phyloP scores from a whole-genome alignment of 2,888 invertebrate genomes.

The Rhamphomyia laevipes region DNA sequence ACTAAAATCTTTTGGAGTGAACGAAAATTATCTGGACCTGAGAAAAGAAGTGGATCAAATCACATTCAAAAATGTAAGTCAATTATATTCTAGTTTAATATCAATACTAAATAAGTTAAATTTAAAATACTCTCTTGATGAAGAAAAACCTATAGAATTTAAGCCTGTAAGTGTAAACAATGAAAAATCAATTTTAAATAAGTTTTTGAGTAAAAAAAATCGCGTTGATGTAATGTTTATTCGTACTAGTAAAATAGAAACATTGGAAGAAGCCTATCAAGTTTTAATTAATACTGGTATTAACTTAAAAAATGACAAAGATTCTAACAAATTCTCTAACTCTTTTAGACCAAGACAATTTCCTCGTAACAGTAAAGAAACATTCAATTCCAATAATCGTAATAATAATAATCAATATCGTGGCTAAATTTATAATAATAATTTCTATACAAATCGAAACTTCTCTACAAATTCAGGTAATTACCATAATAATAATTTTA shows the following conservation, averaged over 20 bases:
- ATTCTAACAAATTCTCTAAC: too few species aligned
- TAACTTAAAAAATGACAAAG: too few species aligned
- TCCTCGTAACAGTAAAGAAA: too few species aligned
- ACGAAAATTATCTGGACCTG: background rate
- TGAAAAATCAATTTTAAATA: conserved; percentile 1
- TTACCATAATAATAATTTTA: too few species aligned
- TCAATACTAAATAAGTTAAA: conserved; percentile 1
- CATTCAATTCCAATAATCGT: too few species aligned
- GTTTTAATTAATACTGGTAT: too few species aligned
- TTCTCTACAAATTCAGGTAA: too few species aligned
- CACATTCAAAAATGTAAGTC: background rate
- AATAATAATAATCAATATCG: too few species aligned
- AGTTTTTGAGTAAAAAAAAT: background rate
- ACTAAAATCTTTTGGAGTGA: conserved; percentile 1
- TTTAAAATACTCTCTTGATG: conserved; percentile 3
- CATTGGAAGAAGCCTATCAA: background rate
- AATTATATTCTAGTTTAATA: background rate
- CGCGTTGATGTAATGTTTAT: too few species aligned
- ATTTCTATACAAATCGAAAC: too few species aligned
- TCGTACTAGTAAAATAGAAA: background rate
- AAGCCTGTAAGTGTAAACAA: conserved; percentile 1
- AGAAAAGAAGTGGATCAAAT: conserved; percentile 2
- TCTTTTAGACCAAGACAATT: too few species aligned
- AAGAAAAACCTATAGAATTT: background rate
- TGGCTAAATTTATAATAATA: too few species aligned